Conservation (phyloP, 2,113 vertebrate species). For the Sphyrna mokarran region DNA sequence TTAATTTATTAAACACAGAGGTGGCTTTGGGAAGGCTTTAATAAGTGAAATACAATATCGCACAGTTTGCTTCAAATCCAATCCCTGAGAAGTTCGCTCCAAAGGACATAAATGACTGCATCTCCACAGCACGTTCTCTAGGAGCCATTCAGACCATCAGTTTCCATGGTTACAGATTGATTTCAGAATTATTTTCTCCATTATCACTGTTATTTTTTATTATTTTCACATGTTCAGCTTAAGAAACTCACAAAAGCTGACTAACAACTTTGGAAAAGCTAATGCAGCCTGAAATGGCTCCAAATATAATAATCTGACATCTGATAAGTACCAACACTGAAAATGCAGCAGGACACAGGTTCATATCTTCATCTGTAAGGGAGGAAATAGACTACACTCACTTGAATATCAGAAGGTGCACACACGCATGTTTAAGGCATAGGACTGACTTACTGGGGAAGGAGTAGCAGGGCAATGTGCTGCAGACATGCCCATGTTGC, state of each 20-base stretch:
- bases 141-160: not conserved
- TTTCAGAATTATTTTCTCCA: conserved; percentile 27
- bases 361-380: not conserved
- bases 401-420: not conserved
- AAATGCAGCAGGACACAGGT: not conserved
- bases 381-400: not conserved
- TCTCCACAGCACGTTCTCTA: not conserved
- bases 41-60: not conserved
- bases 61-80: conserved; percentile 1
- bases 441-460: too few relatives aligned
- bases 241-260: not conserved
- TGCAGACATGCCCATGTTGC: not conserved
- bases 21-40: not conserved
- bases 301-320: not conserved
- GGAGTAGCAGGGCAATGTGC: not conserved
- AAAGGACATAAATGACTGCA: not conserved
- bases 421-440: not conserved
- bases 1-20: not conserved
- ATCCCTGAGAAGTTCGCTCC: not conserved
- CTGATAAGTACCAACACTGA: not conserved
- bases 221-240: not conserved
- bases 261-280: not conserved
- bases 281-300: not conserved
- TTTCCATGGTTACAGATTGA: conserved; percentile 6
- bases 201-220: not conserved